A percentile compares a stretch with the other conserved stretches of the same genome.
phyloP scores from a whole-genome alignment of 2,113 vertebrate species.

The Rhynchomys soricoides region DNA sequence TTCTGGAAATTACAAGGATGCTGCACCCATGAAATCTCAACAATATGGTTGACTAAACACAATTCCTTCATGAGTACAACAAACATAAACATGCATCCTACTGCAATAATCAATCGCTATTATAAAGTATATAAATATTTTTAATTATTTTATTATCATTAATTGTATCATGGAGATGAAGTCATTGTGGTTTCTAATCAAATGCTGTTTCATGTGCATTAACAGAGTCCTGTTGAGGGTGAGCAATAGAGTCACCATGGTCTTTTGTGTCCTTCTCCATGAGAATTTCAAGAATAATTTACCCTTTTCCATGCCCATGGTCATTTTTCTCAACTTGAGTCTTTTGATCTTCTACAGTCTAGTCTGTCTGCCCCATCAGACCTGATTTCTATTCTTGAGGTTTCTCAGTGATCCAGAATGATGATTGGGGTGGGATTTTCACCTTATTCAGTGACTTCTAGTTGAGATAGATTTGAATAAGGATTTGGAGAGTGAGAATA shows the following conservation, averaged over 20 bases:
- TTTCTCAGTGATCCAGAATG: background rate
- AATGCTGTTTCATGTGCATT: background rate
- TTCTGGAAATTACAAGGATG: background rate
- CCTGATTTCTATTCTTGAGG: background rate
- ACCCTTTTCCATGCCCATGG: background rate
- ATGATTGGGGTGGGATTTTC: background rate
- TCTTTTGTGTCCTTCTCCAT: background rate
- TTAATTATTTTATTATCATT: constrained; percentile 3
- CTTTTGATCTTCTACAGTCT: background rate
- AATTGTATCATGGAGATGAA: background rate
- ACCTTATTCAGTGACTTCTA: background rate
- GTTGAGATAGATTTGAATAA: background rate
- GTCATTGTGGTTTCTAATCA: background rate
- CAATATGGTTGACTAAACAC: background rate
- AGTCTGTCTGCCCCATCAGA: background rate
- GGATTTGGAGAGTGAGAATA: background rate
- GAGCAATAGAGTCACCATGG: background rate
- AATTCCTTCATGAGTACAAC: background rate
- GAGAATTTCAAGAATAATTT: background rate
- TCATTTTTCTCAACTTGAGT: background rate
- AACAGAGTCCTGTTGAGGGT: background rate
- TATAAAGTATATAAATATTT: no score
- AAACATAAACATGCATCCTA: background rate
- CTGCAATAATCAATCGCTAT: background rate
- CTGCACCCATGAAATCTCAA: background rate